Evolutionary conservation across 1,140 invertebrate genomes (phyloP).

Genomic region (Goniozus legneri): DNA sequence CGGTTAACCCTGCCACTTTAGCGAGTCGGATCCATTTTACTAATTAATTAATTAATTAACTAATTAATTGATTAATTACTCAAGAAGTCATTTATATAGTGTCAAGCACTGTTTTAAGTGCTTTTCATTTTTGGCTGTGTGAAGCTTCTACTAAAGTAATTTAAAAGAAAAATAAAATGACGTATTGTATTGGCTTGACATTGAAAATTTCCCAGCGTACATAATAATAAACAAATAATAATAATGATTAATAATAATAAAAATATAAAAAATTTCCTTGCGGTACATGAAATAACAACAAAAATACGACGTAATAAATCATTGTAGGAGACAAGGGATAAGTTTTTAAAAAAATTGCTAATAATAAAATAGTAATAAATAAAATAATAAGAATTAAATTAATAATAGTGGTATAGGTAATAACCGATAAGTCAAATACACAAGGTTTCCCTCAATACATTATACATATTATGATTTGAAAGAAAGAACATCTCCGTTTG

Average conservation of each 20-base stretch:
- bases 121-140: constrained; percentile 50
- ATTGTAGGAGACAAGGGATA: constrained; percentile 14
- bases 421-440: constrained; percentile 28
- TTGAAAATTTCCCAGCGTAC: no score
- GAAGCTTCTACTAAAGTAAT: constrained; percentile 40
- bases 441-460: constrained; percentile 33
- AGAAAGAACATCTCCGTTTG: constrained; percentile 42
- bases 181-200: constrained; percentile 35
- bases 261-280: background rate
- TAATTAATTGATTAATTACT: constrained; percentile 31
- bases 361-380: constrained; percentile 23
- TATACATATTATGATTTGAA: constrained; percentile 34
- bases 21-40: constrained; percentile 35
- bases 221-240: constrained; percentile 13
- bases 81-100: constrained; percentile 37
- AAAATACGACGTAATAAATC: constrained; percentile 16
- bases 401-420: constrained; percentile 22
- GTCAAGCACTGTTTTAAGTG: constrained; percentile 53
- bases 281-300: constrained; percentile 1
- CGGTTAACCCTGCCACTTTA: constrained; percentile 32
- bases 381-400: constrained; percentile 20
- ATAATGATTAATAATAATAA: constrained; percentile 16
- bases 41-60: constrained; percentile 36
- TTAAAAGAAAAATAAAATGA: constrained; percentile 25
- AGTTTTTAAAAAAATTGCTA: constrained; percentile 21